Evolutionary conservation across 2,888 invertebrate species (phyloP).

Genomic region (Helobdella robusta): DNA sequence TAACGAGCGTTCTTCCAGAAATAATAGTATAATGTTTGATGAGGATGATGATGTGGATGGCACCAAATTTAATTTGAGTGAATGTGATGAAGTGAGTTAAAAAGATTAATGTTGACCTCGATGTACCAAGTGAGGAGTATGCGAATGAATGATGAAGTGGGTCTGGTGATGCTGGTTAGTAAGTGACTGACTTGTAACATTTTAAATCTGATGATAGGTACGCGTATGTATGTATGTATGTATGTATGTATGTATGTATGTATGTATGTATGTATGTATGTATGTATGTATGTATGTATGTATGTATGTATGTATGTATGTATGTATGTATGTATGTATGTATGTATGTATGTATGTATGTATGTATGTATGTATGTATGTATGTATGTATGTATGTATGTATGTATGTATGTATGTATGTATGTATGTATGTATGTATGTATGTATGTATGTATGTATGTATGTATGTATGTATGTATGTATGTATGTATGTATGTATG

Average conservation of each 20-base stretch:
- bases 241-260: constrained; percentile 21
- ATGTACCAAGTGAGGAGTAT: too few relatives aligned
- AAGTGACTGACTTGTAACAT: too few relatives aligned
- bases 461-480: constrained; percentile 6
- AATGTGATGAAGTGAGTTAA: too few relatives aligned
- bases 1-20: too few relatives aligned
- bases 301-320: constrained; percentile 18
- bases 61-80: too few relatives aligned
- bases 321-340: constrained; percentile 15
- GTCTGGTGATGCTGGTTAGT: too few relatives aligned
- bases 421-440: not conserved
- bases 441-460: not conserved
- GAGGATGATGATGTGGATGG: too few relatives aligned
- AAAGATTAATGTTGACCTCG: too few relatives aligned
- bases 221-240: constrained; percentile 23
- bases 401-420: constrained; percentile 1
- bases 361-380: not conserved
- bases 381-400: constrained; percentile 1
- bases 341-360: constrained; percentile 1
- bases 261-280: constrained; percentile 20
- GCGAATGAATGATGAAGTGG: too few relatives aligned
- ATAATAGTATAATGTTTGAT: too few relatives aligned
- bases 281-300: constrained; percentile 2
- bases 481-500: not conserved
- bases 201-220: constrained; percentile 14